A percentile compares a stretch with the other conserved stretches of the same genome.
Evolutionary conservation across 2,888 invertebrate genomes (phyloP).

Genomic region (Aphodius sticticus): DNA sequence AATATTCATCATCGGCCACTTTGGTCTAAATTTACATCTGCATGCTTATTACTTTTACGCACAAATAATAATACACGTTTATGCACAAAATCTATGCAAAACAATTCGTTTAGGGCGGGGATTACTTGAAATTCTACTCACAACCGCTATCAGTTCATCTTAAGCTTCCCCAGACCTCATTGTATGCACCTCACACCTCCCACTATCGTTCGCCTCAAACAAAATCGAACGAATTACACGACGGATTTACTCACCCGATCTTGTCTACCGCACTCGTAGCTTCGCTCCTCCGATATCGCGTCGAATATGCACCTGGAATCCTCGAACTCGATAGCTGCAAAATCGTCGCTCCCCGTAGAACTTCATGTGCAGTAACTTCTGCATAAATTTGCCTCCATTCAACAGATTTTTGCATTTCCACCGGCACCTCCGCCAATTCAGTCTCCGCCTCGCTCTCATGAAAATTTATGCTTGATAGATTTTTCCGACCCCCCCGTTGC

Average conservation of each 20-base stretch:
- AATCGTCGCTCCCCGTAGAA: background rate
- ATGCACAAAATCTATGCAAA: too few species aligned
- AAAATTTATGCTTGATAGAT: background rate
- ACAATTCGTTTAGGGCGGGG: too few species aligned
- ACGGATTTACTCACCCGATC: background rate
- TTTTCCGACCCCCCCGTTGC: background rate
- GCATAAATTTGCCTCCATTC: slow-evolving; percentile 16
- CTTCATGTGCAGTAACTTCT: slow-evolving; percentile 20
- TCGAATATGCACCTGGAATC: slow-evolving; percentile 4
- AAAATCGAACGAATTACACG: background rate
- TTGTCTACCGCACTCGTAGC: background rate
- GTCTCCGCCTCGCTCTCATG: background rate
- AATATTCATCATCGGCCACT: too few species aligned
- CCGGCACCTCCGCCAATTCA: background rate
- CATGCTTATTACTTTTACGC: too few species aligned
- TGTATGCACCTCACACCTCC: background rate
- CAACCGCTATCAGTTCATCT: too few species aligned
- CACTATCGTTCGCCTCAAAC: background rate
- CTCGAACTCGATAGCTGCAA: background rate
- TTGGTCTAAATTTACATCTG: too few species aligned
- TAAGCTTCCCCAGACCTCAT: background rate
- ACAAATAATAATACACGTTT: too few species aligned
- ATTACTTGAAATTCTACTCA: too few species aligned
- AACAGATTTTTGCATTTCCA: slow-evolving; percentile 19
- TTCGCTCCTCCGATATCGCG: background rate